These are phyloP conservation scores for Drosophila formosana DNA, from an alignment of 2,888 invertebrate species.

Conservation along the genomic window DNA sequence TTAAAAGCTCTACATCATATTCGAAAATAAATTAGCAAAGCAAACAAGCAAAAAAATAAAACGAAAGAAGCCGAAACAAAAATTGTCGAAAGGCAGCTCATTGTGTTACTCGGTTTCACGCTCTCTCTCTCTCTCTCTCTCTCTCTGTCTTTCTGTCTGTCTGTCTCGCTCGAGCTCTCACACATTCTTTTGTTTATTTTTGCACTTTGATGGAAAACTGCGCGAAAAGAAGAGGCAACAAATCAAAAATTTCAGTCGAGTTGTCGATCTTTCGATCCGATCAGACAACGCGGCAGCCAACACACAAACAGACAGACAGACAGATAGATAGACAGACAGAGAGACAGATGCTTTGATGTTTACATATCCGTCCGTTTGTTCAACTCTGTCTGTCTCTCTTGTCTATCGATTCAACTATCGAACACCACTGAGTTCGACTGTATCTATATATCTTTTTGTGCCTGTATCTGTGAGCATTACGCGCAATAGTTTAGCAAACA, in stretches of 20 bases:
- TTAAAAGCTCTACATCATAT: conserved; percentile 79
- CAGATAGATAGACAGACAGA: conserved; percentile 22
- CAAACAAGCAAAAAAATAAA: conserved; percentile 53
- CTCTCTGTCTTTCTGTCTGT: neutral
- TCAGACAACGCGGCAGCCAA: conserved; percentile 63
- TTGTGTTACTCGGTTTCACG: conserved; percentile 9
- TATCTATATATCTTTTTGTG: neutral
- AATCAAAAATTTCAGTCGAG: conserved; percentile 49
- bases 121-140: conserved; percentile 1
- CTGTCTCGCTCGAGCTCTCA: conserved; percentile 14
- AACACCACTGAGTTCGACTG: conserved; percentile 2
- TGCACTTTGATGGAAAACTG: conserved; percentile 72
- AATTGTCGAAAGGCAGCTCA: conserved; percentile 35
- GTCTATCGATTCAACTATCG: neutral
- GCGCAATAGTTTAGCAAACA: conserved; percentile 65
- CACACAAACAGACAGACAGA: conserved; percentile 13
- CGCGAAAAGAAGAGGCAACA: conserved; percentile 44
- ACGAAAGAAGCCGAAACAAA: conserved; percentile 16
- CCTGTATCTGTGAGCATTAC: conserved; percentile 38
- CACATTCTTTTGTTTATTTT: conserved; percentile 69
- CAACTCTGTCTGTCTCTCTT: conserved; percentile 35
- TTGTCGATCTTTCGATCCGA: conserved; percentile 45
- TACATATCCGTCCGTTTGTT: conserved; percentile 48
- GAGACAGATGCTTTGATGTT: conserved; percentile 64
- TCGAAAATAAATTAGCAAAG: conserved; percentile 76